phyloP scores from a whole-genome alignment of 2,113 vertebrate species.

The Eira barbara region DNA sequence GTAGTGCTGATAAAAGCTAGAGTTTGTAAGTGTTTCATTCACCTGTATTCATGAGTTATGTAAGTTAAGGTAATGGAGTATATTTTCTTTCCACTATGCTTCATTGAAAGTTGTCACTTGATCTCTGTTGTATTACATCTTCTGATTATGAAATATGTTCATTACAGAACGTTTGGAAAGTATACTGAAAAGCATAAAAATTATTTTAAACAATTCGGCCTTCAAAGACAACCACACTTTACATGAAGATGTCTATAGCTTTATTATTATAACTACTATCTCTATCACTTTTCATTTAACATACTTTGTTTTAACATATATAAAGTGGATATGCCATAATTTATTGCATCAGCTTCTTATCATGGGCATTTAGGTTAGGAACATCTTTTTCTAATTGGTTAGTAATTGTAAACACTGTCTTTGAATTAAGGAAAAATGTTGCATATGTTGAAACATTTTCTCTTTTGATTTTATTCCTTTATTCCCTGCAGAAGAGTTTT shows the following conservation, averaged over 20 bases:
- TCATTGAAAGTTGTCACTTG: neutral
- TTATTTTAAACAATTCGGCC: neutral
- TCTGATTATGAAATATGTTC: slow-evolving; percentile 19
- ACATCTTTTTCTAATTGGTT: neutral
- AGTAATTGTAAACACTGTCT: neutral
- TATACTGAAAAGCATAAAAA: neutral
- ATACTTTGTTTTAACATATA: neutral
- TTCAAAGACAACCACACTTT: neutral
- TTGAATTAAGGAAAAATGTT: neutral
- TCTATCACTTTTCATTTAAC: neutral
- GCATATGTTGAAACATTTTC: neutral
- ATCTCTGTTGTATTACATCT: neutral
- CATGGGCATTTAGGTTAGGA: neutral
- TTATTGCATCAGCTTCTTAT: neutral
- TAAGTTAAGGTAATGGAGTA: neutral
- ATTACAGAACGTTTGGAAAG: slow-evolving; percentile 6
- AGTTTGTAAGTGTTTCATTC: neutral
- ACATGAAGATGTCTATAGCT: neutral
- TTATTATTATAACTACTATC: neutral
- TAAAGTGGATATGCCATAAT: neutral
- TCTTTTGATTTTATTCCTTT: neutral
- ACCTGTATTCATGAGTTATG: neutral
- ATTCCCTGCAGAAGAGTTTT: neutral
- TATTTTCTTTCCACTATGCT: neutral
- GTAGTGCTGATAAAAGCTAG: neutral